Percentiles rank a stretch among this genome's conserved stretches.
Conservation (phyloP, 2,797 vertebrate species). For the Eupleurogrammus muticus region DNA sequence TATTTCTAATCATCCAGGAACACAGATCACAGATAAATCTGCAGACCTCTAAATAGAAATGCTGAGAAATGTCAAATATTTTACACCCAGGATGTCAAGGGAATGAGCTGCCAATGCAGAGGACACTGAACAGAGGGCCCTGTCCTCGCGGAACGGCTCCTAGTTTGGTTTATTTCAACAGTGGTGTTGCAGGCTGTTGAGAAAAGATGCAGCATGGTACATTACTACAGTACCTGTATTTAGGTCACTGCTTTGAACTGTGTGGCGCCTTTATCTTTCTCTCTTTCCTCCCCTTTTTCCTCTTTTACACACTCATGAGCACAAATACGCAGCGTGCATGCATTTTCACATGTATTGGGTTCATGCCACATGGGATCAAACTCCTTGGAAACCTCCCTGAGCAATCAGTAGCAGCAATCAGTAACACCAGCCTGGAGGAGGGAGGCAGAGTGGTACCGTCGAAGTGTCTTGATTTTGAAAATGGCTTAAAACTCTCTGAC, state of each 20-base stretch:
- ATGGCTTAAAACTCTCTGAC: not conserved
- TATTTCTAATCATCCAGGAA: constrained; percentile 7
- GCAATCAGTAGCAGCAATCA: constrained; percentile 31
- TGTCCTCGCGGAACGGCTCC: constrained; percentile 27
- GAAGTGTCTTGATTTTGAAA: not conserved
- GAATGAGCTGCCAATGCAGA: constrained; percentile 11
- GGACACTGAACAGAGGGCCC: constrained; percentile 9
- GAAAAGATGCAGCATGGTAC: constrained; percentile 30
- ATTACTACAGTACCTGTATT: constrained; percentile 69
- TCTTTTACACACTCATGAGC: not conserved
- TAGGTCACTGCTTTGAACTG: constrained; percentile 74
- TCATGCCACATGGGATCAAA: constrained; percentile 42
- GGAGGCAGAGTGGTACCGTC: not conserved
- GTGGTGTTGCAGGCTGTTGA: constrained; percentile 45
- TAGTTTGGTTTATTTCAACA: constrained; percentile 28
- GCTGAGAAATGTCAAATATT: constrained; percentile 11
- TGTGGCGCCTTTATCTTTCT: constrained; percentile 43
- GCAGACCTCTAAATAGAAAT: constrained; percentile 17
- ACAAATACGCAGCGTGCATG: constrained; percentile 46
- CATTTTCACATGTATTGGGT: constrained; percentile 48
- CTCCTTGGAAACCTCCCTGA: constrained; percentile 35
- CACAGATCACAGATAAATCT: not conserved
- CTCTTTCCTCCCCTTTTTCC: constrained; percentile 3
- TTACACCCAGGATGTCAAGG: not conserved
- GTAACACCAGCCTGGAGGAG: constrained; percentile 1